A percentile compares a stretch with the other conserved stretches of the same genome.
phyloP scores from a whole-genome alignment of 2,797 vertebrate species.

The Buceros bicornis region DNA sequence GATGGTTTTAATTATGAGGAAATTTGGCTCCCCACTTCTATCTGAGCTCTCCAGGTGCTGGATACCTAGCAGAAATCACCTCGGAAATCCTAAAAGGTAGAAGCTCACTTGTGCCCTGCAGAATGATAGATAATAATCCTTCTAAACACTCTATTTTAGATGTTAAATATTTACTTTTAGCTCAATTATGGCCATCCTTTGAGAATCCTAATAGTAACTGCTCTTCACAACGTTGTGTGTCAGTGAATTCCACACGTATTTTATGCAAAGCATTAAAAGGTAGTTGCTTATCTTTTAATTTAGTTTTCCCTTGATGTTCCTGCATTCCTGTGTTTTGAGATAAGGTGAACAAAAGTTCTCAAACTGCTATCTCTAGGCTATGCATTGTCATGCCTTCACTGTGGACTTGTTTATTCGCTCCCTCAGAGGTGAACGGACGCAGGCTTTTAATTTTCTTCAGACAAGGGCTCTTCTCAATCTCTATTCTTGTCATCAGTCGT shows the following conservation, averaged over 20 bases:
- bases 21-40: background rate
- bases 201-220: background rate
- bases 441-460: conserved; percentile 10
- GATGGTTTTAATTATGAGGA: background rate
- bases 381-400: background rate
- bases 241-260: background rate
- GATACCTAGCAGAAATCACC: conserved; percentile 16
- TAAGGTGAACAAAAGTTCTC: conserved; percentile 43
- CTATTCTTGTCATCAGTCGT: background rate
- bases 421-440: background rate
- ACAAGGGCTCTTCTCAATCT: background rate
- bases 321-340: background rate
- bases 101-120: background rate
- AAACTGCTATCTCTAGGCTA: background rate
- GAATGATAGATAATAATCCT: conserved; percentile 5
- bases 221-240: background rate
- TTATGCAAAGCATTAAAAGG: background rate
- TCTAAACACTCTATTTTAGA: background rate
- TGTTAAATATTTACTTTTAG: conserved; percentile 45
- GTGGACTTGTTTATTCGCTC: background rate
- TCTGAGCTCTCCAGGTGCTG: background rate
- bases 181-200: conserved; percentile 1
- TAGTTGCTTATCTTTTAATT: conserved; percentile 37
- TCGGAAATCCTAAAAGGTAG: background rate
- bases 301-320: background rate